A percentile compares a stretch with the other conserved stretches of the same genome.
Evolutionary conservation across 2,888 invertebrate genomes (phyloP).

Genomic region (Catocala fraxini): DNA sequence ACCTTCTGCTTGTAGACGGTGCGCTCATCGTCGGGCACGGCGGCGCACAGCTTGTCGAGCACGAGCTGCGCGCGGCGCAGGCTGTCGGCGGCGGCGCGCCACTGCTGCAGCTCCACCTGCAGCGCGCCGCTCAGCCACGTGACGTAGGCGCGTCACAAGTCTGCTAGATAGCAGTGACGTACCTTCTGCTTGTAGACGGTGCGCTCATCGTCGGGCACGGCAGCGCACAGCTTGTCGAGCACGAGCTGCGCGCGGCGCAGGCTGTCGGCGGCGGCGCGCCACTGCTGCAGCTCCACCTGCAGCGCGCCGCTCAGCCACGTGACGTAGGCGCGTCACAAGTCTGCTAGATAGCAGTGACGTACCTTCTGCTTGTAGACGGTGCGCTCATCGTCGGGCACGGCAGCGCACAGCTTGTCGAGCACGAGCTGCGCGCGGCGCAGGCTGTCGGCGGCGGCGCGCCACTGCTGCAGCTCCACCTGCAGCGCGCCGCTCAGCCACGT

Average conservation of each 20-base stretch:
- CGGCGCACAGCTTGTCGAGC: slow-evolving; percentile 95
- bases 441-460: slow-evolving; percentile 97
- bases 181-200: slow-evolving; percentile 92
- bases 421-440: slow-evolving; percentile 95
- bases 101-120: slow-evolving; percentile 96
- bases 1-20: slow-evolving; percentile 92
- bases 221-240: slow-evolving; percentile 95
- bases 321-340: slow-evolving; percentile 97
- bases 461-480: slow-evolving; percentile 96
- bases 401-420: slow-evolving; percentile 95
- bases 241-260: slow-evolving; percentile 95
- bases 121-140: slow-evolving; percentile 97
- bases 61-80: slow-evolving; percentile 95
- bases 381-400: slow-evolving; percentile 95
- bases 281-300: slow-evolving; percentile 96
- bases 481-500: slow-evolving; percentile 97
- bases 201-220: slow-evolving; percentile 95
- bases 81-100: slow-evolving; percentile 95
- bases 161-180: slow-evolving; percentile 76
- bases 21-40: slow-evolving; percentile 95
- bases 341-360: slow-evolving; percentile 76
- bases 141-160: slow-evolving; percentile 97
- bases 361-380: slow-evolving; percentile 92
- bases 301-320: slow-evolving; percentile 97
- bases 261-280: slow-evolving; percentile 97